Conservation (phyloP, 37 sponge, comb jelly and placozoan species). For the Spongia lamella region DNA sequence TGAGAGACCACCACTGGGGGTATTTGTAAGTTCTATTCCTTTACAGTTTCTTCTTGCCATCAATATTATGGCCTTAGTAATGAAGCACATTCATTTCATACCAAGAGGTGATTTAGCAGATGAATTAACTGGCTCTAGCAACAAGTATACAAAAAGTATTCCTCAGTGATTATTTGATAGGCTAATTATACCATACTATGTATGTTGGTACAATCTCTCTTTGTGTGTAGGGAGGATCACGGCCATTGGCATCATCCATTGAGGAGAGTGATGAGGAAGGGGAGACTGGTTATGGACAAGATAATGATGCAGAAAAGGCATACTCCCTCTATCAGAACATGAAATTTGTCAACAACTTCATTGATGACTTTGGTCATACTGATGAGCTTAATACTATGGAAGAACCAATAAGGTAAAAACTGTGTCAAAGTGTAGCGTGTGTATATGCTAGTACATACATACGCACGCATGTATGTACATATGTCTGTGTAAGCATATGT, state of each 20-base stretch:
- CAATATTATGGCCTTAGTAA: too few species aligned
- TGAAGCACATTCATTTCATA: too few species aligned
- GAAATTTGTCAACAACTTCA: constrained; percentile 30
- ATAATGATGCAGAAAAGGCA: constrained; percentile 63
- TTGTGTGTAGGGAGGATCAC: constrained; percentile 51
- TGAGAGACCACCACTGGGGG: too few species aligned
- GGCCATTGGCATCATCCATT: constrained; percentile 50
- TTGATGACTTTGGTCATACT: constrained; percentile 70
- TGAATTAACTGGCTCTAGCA: too few species aligned
- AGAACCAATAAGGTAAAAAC: constrained; percentile 27
- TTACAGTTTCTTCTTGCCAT: too few species aligned
- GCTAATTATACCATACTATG: too few species aligned
- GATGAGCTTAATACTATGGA: constrained; percentile 44
- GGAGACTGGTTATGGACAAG: constrained; percentile 32
- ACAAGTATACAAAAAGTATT: too few species aligned
- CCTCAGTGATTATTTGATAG: too few species aligned
- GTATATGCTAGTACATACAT: neutral
- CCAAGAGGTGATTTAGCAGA: too few species aligned
- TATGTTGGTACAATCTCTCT: constrained; percentile 3
- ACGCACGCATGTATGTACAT: neutral
- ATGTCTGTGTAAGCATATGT: neutral
- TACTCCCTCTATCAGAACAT: constrained; percentile 64
- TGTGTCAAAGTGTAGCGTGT: neutral
- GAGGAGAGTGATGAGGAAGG: constrained; percentile 82
- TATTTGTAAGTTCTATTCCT: too few species aligned